Evolutionary conservation across 2,113 vertebrate species (phyloP).

Genomic region (human (Homo sapiens)): GRCh38 chr12:16041501-16042000

Average conservation of each 20-base stretch:
- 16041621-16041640: not conserved
- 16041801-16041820: not conserved
- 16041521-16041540: not conserved
- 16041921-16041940: too few relatives aligned
- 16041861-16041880: too few relatives aligned
- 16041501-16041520: conserved; percentile 1
- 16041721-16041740: not conserved
- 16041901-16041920: too few relatives aligned
- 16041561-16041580: not conserved
- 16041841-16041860: too few relatives aligned
- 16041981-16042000: too few relatives aligned
- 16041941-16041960: too few relatives aligned
- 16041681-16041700: not conserved
- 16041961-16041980: too few relatives aligned
- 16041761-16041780: not conserved
- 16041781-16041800: not conserved
- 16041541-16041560: not conserved
- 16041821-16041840: too few relatives aligned
- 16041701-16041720: not conserved
- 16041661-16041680: not conserved
- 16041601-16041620: not conserved
- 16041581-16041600: not conserved
- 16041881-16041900: too few relatives aligned
- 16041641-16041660: not conserved
- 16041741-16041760: not conserved